Evolutionary conservation across 2,888 invertebrate genomes (phyloP), one percentile per base, ranked within the genome.

Genomic region (Aleiodes alternator): DNA sequence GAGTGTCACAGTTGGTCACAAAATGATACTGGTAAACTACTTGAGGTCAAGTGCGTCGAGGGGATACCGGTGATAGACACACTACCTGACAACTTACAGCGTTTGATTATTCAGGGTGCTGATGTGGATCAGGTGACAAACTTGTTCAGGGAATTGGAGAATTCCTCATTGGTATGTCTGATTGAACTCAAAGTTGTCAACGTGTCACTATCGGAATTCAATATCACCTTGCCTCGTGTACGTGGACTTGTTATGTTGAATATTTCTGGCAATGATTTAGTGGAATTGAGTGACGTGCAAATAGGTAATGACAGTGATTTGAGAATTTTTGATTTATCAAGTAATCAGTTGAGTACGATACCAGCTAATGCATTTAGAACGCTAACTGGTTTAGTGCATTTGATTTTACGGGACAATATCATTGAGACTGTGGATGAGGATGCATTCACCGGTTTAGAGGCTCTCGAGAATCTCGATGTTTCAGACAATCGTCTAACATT

Each of bases 401-500:
- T 96, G 80, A 92, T 93, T 87, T 90, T 96, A 83, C 94, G 93
- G 85, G 92, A 92, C 83, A 96, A 96, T 89, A 91, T 91, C 73
- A 92, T 96, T 77, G 86, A 90, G 72, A 90, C 86, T 80, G 91
- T 93, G 83, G 90, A 90, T 84, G 91, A 91, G 78, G 90, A 90
- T 81, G 92, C 92, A 84, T 94, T 95, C 83, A 90, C 90, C 79
- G 92, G 93, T 50, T 90, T 95, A 78, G 88, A 90, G 16, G 91
- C 91, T 80, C 90, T 96, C 80, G 93, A 93, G 86, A 92, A 92
- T 69, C 90, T 96, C 82, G 94, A 95, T 84, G 89, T 96, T 72
- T 94, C 95, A 56, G 91, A 92, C 84, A 96, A 96, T 87, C 92
- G 92, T 80, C 88, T 95, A 79, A 90, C 91, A 4, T 86, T 87